Conservation (phyloP, 1,140 invertebrate genomes). For the Cydia splendana region DNA sequence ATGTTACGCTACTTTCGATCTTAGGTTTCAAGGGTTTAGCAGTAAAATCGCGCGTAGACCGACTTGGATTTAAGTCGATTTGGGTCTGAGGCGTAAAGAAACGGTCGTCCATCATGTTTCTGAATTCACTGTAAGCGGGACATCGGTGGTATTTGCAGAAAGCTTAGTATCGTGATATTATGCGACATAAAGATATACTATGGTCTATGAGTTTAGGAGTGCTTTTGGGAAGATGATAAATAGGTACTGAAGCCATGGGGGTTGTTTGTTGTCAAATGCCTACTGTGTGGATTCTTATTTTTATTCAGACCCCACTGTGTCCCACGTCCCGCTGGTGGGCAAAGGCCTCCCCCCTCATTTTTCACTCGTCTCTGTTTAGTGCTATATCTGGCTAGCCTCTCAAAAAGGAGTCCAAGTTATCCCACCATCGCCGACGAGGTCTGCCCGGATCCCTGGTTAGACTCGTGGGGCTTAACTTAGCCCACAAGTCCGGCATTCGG, state of each 20-base stretch:
- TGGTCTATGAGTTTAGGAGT: neutral
- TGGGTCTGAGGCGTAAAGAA: neutral
- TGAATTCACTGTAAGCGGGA: neutral
- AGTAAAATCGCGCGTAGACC: neutral
- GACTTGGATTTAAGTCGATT: neutral
- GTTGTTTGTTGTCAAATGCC: no score
- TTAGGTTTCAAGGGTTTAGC: neutral
- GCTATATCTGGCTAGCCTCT: no score
- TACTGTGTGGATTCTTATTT: no score
- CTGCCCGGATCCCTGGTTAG: no score
- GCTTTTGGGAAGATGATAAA: neutral
- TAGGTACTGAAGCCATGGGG: neutral
- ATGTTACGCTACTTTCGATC: neutral
- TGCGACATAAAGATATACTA: neutral
- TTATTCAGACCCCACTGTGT: no score
- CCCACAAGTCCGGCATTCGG: no score
- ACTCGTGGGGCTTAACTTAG: no score
- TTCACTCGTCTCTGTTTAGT: no score
- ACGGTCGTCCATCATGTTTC: constrained; percentile 2
- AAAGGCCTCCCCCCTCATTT: no score
- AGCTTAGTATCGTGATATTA: neutral
- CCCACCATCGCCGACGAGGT: no score
- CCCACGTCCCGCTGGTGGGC: no score
- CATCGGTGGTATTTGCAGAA: neutral
- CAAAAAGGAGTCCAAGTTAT: no score